These are phyloP conservation scores for Diplosoma virens DNA, from an alignment of 23 tunicate genomes.

Conservation along the genomic window DNA sequence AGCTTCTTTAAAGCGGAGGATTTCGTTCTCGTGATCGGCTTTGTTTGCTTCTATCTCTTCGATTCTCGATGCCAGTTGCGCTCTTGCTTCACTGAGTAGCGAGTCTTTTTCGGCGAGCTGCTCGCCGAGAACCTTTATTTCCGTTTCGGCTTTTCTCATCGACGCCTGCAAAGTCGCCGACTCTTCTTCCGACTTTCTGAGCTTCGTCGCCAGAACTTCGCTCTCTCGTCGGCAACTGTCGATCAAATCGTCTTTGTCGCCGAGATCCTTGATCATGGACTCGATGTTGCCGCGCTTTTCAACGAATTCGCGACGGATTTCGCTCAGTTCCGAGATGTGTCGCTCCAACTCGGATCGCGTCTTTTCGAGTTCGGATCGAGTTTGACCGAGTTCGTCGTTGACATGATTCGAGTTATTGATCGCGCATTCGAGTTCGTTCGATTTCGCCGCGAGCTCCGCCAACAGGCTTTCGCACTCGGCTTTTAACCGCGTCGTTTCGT, in stretches of 20 bases:
- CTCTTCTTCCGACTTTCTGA: neutral
- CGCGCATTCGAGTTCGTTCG: neutral
- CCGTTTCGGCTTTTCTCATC: no score
- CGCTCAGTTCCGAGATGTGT: constrained; percentile 37
- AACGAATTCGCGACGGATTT: constrained; percentile 29
- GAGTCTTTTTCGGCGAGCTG: neutral
- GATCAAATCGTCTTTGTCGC: constrained; percentile 5
- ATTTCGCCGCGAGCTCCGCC: constrained; percentile 25
- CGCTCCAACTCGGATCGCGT: constrained; percentile 38
- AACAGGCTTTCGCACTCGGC: neutral
- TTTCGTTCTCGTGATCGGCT: constrained; percentile 28
- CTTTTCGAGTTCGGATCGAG: constrained; percentile 19
- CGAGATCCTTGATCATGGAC: constrained; percentile 11
- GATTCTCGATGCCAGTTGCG: neutral
- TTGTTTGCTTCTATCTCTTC: constrained; percentile 23
- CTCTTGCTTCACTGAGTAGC: neutral
- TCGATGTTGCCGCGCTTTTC: constrained; percentile 36
- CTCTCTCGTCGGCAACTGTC: constrained; percentile 1
- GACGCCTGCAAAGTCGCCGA: neutral
- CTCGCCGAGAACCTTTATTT: neutral
- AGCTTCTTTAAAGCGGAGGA: constrained; percentile 50
- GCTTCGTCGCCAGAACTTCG: neutral
- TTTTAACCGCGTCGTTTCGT: neutral
- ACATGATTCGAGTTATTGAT: neutral
- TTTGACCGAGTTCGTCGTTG: neutral